Evolutionary conservation across 2,113 vertebrate genomes (phyloP).

Genomic region (Todiramphus chloris): DNA sequence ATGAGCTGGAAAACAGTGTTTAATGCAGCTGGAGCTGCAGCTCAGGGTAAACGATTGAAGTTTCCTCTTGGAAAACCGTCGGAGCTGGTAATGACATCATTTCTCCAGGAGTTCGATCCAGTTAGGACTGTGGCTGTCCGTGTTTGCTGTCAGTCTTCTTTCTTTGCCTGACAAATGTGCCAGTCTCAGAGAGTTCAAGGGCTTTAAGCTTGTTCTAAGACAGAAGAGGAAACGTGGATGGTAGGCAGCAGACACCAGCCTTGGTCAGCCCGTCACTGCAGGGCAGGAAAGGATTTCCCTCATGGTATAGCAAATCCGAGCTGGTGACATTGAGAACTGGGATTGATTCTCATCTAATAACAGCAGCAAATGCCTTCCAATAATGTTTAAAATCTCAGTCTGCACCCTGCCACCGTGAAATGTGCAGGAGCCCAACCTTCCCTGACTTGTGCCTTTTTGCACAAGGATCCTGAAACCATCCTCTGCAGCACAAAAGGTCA

Average conservation of each 20-base stretch:
- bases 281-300: neutral
- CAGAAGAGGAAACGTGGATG: neutral
- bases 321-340: neutral
- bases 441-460: neutral
- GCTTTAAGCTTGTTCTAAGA: neutral
- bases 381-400: neutral
- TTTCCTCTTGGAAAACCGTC: conserved; percentile 46
- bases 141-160: conserved; percentile 14
- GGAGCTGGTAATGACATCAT: conserved; percentile 15
- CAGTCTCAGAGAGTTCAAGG: neutral
- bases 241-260: neutral
- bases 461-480: neutral
- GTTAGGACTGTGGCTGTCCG: neutral
- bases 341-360: neutral
- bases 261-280: neutral
- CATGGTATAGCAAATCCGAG: neutral
- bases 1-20: conserved; percentile 42
- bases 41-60: conserved; percentile 19
- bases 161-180: neutral
- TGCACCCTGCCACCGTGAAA: neutral
- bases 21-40: conserved; percentile 42
- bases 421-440: neutral
- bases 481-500: neutral
- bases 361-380: neutral
- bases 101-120: conserved; percentile 2